Evolutionary conservation across 1,140 invertebrate species (phyloP).

Genomic region (Daktulosphaira vitifoliae): DNA sequence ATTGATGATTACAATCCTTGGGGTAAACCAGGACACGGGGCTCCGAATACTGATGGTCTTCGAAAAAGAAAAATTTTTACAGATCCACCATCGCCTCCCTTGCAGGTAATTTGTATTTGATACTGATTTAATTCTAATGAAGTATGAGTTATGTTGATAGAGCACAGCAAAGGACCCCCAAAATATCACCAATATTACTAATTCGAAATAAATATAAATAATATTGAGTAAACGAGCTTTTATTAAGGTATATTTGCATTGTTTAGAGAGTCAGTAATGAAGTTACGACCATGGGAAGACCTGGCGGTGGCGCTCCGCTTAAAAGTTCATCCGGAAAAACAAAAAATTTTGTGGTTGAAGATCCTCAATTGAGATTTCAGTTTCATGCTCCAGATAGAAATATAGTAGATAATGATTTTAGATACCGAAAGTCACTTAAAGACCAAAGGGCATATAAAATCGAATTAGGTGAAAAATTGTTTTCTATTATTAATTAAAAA

Average conservation of each 20-base stretch:
- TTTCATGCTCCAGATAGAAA: conserved; percentile 37
- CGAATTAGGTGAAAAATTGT: conserved; percentile 39
- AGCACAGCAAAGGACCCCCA: no score
- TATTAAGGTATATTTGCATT: neutral
- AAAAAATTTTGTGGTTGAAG: conserved; percentile 32
- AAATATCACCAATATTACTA: no score
- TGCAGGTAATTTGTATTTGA: neutral
- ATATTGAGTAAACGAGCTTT: no score
- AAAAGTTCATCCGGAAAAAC: conserved; percentile 35
- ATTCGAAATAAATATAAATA: no score
- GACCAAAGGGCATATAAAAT: conserved; percentile 38
- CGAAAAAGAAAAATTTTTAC: conserved; percentile 45
- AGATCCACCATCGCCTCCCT: conserved; percentile 39
- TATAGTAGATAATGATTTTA: conserved; percentile 39
- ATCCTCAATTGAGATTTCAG: conserved; percentile 39
- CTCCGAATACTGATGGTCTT: conserved; percentile 44
- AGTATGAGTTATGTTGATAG: no score
- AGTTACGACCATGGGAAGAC: conserved; percentile 35
- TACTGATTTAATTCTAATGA: no score
- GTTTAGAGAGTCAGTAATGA: conserved; percentile 32
- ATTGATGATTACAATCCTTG: conserved; percentile 44
- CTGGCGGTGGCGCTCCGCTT: conserved; percentile 34
- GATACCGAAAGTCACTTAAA: conserved; percentile 37
- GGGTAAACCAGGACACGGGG: conserved; percentile 47
- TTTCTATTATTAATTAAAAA: neutral